phyloP scores from a whole-genome alignment of 1,140 invertebrate genomes.

The Bombus soroeensis region DNA sequence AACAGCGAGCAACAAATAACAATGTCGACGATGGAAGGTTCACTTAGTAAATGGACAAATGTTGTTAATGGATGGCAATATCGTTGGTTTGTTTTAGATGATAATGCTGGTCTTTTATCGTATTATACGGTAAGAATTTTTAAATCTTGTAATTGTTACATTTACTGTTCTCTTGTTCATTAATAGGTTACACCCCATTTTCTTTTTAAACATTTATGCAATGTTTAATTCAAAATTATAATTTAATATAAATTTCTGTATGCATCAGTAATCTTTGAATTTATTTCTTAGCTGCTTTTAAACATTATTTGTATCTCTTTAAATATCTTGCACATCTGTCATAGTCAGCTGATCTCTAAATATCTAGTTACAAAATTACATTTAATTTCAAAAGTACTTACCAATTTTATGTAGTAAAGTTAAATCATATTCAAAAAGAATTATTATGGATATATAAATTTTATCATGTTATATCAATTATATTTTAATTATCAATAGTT shows the following conservation, averaged over 20 bases:
- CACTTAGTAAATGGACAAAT: constrained; percentile 99
- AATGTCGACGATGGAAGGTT: constrained; percentile 94
- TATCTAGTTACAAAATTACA: background rate
- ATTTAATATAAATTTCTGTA: background rate
- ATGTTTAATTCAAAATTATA: background rate
- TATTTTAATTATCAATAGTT: background rate
- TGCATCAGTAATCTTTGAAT: background rate
- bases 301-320: background rate
- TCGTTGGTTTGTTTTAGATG: constrained; percentile 99
- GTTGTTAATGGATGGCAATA: constrained; percentile 99
- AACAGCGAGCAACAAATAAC: constrained; percentile 66
- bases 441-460: background rate
- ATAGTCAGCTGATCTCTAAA: constrained; percentile 31
- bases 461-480: background rate
- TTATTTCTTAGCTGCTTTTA: background rate
- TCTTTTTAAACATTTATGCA: constrained; percentile 18
- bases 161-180: background rate
- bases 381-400: background rate
- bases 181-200: constrained; percentile 37
- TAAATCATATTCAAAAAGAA: background rate
- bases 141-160: background rate
- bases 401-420: background rate
- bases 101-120: constrained; percentile 95
- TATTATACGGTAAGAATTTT: constrained; percentile 93
- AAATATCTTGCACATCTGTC: constrained; percentile 15